phyloP scores from a whole-genome alignment of 2,888 invertebrate genomes.

The Mycalesis mineus region DNA sequence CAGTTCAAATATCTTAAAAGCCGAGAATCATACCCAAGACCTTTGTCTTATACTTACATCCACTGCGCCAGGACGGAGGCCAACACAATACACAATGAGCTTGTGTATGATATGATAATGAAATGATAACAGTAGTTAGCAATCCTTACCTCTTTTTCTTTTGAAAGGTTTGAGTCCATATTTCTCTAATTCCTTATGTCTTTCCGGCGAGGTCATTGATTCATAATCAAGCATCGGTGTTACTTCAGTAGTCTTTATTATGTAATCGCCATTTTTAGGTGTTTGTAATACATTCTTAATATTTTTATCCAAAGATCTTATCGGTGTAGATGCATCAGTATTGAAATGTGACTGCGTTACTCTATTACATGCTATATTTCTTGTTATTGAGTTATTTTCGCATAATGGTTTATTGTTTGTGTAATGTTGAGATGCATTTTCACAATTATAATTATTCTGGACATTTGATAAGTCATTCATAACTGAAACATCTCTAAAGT shows the following conservation, averaged over 20 bases:
- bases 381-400: conserved; percentile 39
- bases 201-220: conserved; percentile 76
- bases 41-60: too few species aligned
- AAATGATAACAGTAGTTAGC: too few species aligned
- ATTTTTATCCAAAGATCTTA: conserved; percentile 26
- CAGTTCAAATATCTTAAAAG: too few species aligned
- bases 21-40: too few species aligned
- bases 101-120: too few species aligned
- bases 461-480: conserved; percentile 37
- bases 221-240: conserved; percentile 80
- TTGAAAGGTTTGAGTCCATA: conserved; percentile 83
- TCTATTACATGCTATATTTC: conserved; percentile 14
- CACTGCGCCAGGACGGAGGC: too few species aligned
- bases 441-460: conserved; percentile 17
- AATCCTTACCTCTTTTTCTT: conserved; percentile 72
- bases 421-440: neutral
- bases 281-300: conserved; percentile 39
- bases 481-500: conserved; percentile 46
- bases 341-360: conserved; percentile 8
- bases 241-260: conserved; percentile 75
- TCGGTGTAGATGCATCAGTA: conserved; percentile 30
- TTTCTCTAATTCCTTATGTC: conserved; percentile 78
- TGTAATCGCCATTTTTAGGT: conserved; percentile 60
- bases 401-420: conserved; percentile 25
- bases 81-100: too few species aligned